phyloP scores from a whole-genome alignment of 2,797 vertebrate genomes.

The Spinibarbus caldwelli region DNA sequence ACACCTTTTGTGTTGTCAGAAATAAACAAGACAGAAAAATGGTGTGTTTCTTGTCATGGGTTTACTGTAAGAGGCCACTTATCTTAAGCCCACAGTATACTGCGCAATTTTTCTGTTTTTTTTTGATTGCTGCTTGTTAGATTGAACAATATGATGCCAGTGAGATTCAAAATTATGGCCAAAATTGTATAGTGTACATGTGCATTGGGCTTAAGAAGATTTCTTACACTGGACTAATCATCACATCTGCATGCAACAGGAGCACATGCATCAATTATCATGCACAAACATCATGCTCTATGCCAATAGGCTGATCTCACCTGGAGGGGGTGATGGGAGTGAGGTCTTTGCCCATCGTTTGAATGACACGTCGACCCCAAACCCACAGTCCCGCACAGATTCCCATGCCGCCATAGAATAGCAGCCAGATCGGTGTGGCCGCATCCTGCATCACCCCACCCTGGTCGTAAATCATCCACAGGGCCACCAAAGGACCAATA shows the following conservation, averaged over 20 bases:
- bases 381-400: slow-evolving; percentile 97
- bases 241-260: slow-evolving; percentile 36
- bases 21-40: not conserved
- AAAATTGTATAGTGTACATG: not conserved
- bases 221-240: not conserved
- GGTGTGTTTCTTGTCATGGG: not conserved
- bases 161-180: not conserved
- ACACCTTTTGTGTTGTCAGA: not conserved
- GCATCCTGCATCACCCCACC: slow-evolving; percentile 91
- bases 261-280: slow-evolving; percentile 18
- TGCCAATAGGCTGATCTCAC: slow-evolving; percentile 74
- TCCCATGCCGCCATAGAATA: slow-evolving; percentile 94
- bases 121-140: not conserved
- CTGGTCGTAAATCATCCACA: slow-evolving; percentile 97
- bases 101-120: too few relatives aligned
- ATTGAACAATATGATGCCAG: not conserved
- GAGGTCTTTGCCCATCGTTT: slow-evolving; percentile 99
- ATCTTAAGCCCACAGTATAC: not conserved
- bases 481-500: slow-evolving; percentile 94
- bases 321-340: slow-evolving; percentile 98
- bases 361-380: slow-evolving; percentile 98
- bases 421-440: slow-evolving; percentile 91
- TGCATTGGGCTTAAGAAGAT: not conserved
- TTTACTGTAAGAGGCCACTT: slow-evolving; percentile 11
- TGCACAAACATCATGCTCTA: not conserved